A percentile compares a stretch with the other conserved stretches of the same genome.
phyloP scores from a whole-genome alignment of 1,140 invertebrate species.

The Zaprionus gabonicus region DNA sequence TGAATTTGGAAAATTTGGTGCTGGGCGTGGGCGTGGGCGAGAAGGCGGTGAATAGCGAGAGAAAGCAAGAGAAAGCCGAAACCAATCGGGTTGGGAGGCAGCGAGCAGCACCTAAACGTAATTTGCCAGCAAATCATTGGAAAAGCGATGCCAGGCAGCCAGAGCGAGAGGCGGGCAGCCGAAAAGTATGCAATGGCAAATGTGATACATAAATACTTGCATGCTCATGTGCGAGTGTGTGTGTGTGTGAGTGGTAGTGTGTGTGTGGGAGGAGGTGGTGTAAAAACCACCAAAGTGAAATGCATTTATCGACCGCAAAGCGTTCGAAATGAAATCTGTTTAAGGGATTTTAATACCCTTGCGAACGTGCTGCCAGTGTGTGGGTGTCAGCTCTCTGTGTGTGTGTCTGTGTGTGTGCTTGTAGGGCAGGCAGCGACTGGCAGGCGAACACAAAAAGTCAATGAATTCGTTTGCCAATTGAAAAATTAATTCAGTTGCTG shows the following conservation, averaged over 20 bases:
- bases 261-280: constrained; percentile 43
- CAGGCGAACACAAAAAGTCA: constrained; percentile 77
- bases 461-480: constrained; percentile 84
- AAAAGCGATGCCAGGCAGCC: constrained; percentile 40
- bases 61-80: constrained; percentile 30
- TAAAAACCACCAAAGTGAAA: constrained; percentile 80
- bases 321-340: constrained; percentile 84
- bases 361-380: constrained; percentile 70
- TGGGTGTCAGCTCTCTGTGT: constrained; percentile 16
- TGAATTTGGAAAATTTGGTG: constrained; percentile 79
- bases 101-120: constrained; percentile 72
- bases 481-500: constrained; percentile 83
- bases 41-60: constrained; percentile 18
- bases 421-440: constrained; percentile 36
- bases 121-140: constrained; percentile 82
- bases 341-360: constrained; percentile 83
- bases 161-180: constrained; percentile 41
- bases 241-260: constrained; percentile 14
- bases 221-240: constrained; percentile 13
- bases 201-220: constrained; percentile 59
- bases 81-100: constrained; percentile 12
- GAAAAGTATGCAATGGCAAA: constrained; percentile 78
- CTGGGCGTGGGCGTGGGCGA: constrained; percentile 31
- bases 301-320: constrained; percentile 83
- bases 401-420: constrained; percentile 1